Percentiles rank a stretch among this genome's conserved stretches.
phyloP scores from a whole-genome alignment of 2,797 vertebrate genomes.

The Selene dorsalis region DNA sequence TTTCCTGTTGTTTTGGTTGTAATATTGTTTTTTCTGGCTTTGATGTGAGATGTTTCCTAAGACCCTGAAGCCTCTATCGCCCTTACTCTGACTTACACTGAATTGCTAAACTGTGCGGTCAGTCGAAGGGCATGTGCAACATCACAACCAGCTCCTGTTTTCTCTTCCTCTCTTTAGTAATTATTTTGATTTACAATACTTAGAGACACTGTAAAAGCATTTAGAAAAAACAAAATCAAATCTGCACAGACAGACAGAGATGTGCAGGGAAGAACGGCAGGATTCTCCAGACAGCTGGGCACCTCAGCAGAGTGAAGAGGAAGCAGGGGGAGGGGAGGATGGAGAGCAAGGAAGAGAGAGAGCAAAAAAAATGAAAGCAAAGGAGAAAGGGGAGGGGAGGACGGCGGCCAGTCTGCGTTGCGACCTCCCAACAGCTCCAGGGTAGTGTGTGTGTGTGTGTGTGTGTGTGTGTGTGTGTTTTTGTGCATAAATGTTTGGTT shows the following conservation, averaged over 20 bases:
- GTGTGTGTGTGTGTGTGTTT: neutral
- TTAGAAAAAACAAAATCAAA: neutral
- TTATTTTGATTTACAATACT: neutral
- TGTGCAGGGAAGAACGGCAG: constrained; percentile 18
- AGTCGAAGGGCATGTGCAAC: neutral
- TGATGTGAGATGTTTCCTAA: neutral
- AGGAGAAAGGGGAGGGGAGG: constrained; percentile 17
- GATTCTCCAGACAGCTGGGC: constrained; percentile 63
- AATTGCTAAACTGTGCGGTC: no score
- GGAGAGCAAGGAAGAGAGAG: neutral
- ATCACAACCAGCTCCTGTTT: neutral
- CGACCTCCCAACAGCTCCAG: constrained; percentile 60
- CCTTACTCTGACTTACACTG: neutral
- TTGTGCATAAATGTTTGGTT: constrained; percentile 1
- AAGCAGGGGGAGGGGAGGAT: constrained; percentile 32
- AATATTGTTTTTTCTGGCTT: neutral
- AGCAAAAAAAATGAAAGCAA: neutral
- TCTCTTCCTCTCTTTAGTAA: neutral
- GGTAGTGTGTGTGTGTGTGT: constrained; percentile 24
- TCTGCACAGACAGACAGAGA: neutral
- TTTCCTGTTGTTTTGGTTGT: neutral
- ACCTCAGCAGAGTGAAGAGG: constrained; percentile 47
- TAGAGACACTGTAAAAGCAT: neutral
- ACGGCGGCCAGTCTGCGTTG: constrained; percentile 37
- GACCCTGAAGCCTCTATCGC: neutral